A percentile compares a stretch with the other conserved stretches of the same genome.
Evolutionary conservation across 2,113 vertebrate genomes (phyloP).

Genomic region (Piprites chloris): DNA sequence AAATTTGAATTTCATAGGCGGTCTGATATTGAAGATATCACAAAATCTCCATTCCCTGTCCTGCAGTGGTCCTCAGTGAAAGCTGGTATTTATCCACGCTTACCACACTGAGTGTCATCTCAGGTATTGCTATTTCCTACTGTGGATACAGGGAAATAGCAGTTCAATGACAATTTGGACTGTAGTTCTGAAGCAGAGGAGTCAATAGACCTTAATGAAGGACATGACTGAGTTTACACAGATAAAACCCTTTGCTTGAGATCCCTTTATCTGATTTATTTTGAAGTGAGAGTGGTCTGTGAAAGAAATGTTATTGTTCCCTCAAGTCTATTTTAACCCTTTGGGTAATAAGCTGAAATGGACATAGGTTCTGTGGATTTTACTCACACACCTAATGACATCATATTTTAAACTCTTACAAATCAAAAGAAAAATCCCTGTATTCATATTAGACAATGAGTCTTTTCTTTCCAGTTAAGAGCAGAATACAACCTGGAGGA

Average conservation of each 20-base stretch:
- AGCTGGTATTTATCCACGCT: neutral
- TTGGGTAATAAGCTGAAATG: neutral
- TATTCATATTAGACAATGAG: neutral
- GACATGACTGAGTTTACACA: neutral
- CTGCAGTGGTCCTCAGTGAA: neutral
- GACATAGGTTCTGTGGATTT: neutral
- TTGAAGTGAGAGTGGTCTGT: neutral
- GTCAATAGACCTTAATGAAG: neutral
- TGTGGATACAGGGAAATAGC: neutral
- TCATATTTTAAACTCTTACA: neutral
- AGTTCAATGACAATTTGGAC: neutral
- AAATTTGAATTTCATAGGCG: neutral
- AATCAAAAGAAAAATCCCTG: neutral
- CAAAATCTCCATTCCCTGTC: neutral
- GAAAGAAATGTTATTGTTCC: neutral
- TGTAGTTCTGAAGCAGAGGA: neutral
- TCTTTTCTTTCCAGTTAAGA: neutral
- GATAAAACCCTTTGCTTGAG: neutral
- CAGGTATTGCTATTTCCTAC: neutral
- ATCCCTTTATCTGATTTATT: neutral
- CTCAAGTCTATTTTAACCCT: neutral
- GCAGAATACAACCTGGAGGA: neutral
- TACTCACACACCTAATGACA: neutral
- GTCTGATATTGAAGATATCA: neutral
- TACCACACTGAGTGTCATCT: neutral